Conservation (phyloP, 2,113 vertebrate genomes). For the Coryphaenoides rupestris region DNA sequence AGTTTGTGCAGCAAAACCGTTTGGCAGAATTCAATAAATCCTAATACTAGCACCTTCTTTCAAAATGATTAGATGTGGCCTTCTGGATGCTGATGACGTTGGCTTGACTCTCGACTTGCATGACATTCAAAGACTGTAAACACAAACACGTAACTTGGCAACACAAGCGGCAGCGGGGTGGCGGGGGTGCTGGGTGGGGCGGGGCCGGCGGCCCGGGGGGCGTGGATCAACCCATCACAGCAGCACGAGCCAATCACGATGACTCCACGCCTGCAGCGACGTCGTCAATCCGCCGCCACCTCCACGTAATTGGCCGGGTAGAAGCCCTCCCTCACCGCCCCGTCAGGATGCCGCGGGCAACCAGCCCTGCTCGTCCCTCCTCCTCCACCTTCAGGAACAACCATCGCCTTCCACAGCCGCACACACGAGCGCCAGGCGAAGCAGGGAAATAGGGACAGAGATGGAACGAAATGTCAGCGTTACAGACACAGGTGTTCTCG, state of each 20-base stretch:
- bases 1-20: slow-evolving; percentile 33
- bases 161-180: too few species aligned
- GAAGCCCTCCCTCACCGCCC: slow-evolving; percentile 76
- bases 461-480: too few species aligned
- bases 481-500: too few species aligned
- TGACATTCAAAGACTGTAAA: neutral
- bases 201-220: too few species aligned
- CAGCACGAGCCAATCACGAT: neutral
- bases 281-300: slow-evolving; percentile 54
- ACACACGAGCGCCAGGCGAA: too few species aligned
- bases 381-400: slow-evolving; percentile 81
- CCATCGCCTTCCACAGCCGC: slow-evolving; percentile 66
- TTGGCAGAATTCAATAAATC: neutral
- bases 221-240: neutral
- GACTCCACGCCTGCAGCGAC: neutral
- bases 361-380: slow-evolving; percentile 84
- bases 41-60: too few species aligned
- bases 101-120: too few species aligned
- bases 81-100: too few species aligned
- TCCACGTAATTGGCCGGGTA: slow-evolving; percentile 82
- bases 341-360: slow-evolving; percentile 76
- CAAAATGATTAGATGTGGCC: too few species aligned
- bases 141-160: neutral
- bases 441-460: too few species aligned
- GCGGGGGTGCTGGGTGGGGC: too few species aligned